These are phyloP conservation scores for Camptogramma bilineatum DNA, from an alignment of 2,888 invertebrate genomes.

Conservation along the genomic window DNA sequence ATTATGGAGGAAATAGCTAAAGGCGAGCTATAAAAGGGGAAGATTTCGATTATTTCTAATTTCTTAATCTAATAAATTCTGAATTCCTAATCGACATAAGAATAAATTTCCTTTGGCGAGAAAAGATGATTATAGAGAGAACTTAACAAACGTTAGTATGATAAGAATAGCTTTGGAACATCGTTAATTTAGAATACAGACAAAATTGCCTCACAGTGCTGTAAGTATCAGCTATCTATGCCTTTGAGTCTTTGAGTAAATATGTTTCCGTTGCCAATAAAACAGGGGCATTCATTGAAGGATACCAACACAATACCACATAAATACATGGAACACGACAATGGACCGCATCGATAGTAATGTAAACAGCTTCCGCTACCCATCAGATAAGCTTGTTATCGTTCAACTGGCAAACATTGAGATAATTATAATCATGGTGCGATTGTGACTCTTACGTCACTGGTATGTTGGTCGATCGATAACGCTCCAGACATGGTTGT, in stretches of 20 bases:
- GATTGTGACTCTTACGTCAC: conserved; percentile 22
- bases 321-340: conserved; percentile 28
- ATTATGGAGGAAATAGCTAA: no score
- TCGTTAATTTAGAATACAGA: background rate
- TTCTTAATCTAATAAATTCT: no score
- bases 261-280: conserved; percentile 7
- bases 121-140: no score
- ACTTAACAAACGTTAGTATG: no score
- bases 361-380: conserved; percentile 39
- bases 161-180: background rate
- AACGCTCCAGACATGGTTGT: background rate
- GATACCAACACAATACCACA: conserved; percentile 21
- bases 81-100: no score
- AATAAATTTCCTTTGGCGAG: no score
- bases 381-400: conserved; percentile 42
- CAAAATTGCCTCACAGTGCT: background rate
- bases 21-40: no score
- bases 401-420: conserved; percentile 36
- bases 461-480: conserved; percentile 19
- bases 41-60: no score
- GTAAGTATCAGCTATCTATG: background rate
- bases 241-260: no score
- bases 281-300: conserved; percentile 17
- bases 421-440: conserved; percentile 34
- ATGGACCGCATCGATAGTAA: conserved; percentile 39